Evolutionary conservation across 37 sponge, comb jelly and placozoan species (phyloP).

Genomic region (Geodia barretti): DNA sequence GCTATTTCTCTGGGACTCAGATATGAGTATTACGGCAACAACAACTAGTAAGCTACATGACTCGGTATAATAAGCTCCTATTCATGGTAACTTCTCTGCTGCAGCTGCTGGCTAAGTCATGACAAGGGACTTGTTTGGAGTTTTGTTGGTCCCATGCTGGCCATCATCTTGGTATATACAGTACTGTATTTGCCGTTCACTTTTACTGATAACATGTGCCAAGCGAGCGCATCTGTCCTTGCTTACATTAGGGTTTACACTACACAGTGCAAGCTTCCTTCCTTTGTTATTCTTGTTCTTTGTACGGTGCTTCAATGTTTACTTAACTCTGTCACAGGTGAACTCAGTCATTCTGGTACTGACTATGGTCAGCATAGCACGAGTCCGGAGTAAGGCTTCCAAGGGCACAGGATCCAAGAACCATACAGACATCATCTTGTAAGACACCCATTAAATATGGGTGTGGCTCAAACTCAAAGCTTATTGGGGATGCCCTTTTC

Average conservation of each 20-base stretch:
- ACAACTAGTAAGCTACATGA: slow-evolving; percentile 10
- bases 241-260: too few relatives aligned
- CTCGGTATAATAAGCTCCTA: not conserved
- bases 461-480: too few relatives aligned
- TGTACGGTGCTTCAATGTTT: not conserved
- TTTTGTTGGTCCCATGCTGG: slow-evolving; percentile 50
- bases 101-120: slow-evolving; percentile 45
- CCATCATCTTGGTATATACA: slow-evolving; percentile 40
- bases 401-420: slow-evolving; percentile 6
- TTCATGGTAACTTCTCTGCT: not conserved
- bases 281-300: too few relatives aligned
- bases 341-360: slow-evolving; percentile 22
- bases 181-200: too few relatives aligned
- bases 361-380: slow-evolving; percentile 3
- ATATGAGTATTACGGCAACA: slow-evolving; percentile 11
- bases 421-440: not conserved
- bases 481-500: too few relatives aligned
- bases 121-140: slow-evolving; percentile 32
- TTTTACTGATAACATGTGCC: too few relatives aligned
- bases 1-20: slow-evolving; percentile 16
- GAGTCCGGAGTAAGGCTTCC: not conserved
- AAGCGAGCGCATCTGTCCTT: too few relatives aligned
- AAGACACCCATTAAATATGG: too few relatives aligned
- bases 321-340: not conserved
- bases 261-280: too few relatives aligned